A percentile compares a stretch with the other conserved stretches of the same genome.
These are phyloP conservation scores for Salticus scenicus DNA, from an alignment of 2,888 invertebrate genomes.

Conservation along the genomic window DNA sequence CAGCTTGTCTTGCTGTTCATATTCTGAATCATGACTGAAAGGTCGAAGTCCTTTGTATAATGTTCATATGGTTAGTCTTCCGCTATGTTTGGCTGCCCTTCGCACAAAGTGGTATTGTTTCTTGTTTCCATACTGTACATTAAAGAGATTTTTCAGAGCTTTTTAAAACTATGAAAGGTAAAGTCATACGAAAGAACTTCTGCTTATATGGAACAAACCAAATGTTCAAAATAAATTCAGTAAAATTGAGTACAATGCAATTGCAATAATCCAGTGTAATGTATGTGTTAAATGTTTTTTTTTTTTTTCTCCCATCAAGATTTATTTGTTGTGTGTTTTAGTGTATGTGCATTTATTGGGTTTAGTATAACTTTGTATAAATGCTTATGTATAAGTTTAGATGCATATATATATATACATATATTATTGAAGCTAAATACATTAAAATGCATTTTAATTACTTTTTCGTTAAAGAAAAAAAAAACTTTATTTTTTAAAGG, in stretches of 20 bases:
- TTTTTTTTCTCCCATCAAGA: too few relatives aligned
- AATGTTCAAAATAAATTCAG: neutral
- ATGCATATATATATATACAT: too few relatives aligned
- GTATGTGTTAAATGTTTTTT: too few relatives aligned
- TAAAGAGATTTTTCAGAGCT: conserved; percentile 7
- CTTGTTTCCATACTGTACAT: conserved; percentile 6
- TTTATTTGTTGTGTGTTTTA: too few relatives aligned
- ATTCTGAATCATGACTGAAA: neutral
- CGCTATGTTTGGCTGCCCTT: conserved; percentile 64
- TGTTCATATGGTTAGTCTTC: conserved; percentile 63
- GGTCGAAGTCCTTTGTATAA: conserved; percentile 36
- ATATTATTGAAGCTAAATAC: too few relatives aligned
- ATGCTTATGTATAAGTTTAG: too few relatives aligned
- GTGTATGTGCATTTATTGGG: too few relatives aligned
- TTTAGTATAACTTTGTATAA: too few relatives aligned
- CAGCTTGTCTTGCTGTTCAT: neutral
- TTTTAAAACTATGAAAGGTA: neutral
- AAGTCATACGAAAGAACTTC: neutral
- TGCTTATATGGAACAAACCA: neutral
- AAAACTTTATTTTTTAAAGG: too few relatives aligned
- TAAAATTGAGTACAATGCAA: neutral
- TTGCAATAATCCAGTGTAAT: neutral
- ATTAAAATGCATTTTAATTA: too few relatives aligned
- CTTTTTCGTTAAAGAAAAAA: too few relatives aligned
- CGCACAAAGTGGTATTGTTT: conserved; percentile 54